Evolutionary conservation across 2,888 invertebrate genomes (phyloP).

Genomic region (Tethea ocularis): DNA sequence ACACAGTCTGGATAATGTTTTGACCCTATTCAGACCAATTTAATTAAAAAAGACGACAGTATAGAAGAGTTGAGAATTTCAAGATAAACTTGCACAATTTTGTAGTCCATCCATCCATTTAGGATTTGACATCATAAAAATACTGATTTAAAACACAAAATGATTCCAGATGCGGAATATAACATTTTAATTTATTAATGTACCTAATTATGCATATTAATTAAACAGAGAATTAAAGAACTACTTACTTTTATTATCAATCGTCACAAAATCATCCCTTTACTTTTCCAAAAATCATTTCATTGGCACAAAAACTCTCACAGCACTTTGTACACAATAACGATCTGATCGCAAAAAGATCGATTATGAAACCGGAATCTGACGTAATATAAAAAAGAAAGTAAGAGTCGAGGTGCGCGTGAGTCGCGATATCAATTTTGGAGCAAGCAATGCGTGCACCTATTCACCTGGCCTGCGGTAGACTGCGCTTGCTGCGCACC

Average conservation of each 20-base stretch:
- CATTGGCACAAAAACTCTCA: background rate
- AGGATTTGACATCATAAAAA: too few relatives aligned
- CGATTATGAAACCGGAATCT: slow-evolving; percentile 41
- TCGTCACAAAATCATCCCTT: slow-evolving; percentile 8
- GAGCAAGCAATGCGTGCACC: slow-evolving; percentile 50
- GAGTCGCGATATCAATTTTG: slow-evolving; percentile 26
- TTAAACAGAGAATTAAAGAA: background rate
- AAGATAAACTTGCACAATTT: too few relatives aligned
- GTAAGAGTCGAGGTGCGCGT: slow-evolving; percentile 54
- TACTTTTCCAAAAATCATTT: background rate
- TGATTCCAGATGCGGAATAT: too few relatives aligned
- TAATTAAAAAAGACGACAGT: too few relatives aligned
- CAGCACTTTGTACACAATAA: slow-evolving; percentile 4
- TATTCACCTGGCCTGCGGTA: slow-evolving; percentile 63
- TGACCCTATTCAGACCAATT: too few relatives aligned
- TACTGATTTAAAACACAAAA: too few relatives aligned
- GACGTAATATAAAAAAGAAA: slow-evolving; percentile 51
- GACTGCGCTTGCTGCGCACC: slow-evolving; percentile 62
- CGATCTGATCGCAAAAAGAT: background rate
- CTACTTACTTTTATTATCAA: slow-evolving; percentile 6
- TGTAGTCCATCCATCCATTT: too few relatives aligned
- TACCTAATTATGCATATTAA: background rate
- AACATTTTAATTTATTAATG: too few relatives aligned
- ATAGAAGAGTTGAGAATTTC: too few relatives aligned
- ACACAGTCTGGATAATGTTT: too few relatives aligned